Evolutionary conservation across 2,113 vertebrate genomes (phyloP), one percentile per base, ranked within the genome.

Genomic region (Ailurus styani): DNA sequence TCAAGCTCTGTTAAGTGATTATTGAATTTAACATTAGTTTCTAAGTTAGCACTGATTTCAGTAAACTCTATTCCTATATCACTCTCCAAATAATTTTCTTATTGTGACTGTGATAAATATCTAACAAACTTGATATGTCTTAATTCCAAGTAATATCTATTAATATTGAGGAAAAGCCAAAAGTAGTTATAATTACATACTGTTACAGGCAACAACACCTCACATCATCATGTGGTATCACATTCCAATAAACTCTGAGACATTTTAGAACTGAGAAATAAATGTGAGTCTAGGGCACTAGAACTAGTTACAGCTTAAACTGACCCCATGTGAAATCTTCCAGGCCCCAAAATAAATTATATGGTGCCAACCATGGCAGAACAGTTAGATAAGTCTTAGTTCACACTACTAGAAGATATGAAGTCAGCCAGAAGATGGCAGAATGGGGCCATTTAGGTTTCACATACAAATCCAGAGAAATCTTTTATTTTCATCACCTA

Each of bases 351-450:
- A 87, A 87, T 75, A 82, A 78, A 72, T 21, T 15, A 47, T 50
- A 15, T 45, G 81, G 12, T 45, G 34, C 23, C 57, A 91, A 87
- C 14, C 23, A 77, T 3, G 7, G 6, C 66, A 95, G 29, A 87
- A 82, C 11, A 60, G 23, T 68, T 91, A 93, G 57, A 66, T 60
- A 54, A 79, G 15, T 75, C 15, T 84, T 40, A 89, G 40, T 7
- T 84, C 75, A 54, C 0, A 60, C 34, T 47, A 81, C 11, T 45
- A 31, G 5, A 90, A 86, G 34, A 57, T 37, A 96, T 3, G 18
- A 25, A 85, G 52, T 87, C 15, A 78, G 77, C 96, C 96, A 98
- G 97, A 95, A 97, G 96, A 79, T 97, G 98, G 96, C 98, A 97
- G 96, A 97, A 94, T 86, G 88, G 72, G 6, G 77, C 88, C 73